Percentiles rank a stretch among this genome's conserved stretches.
Conservation (phyloP, 1,140 invertebrate genomes). For the Hypothenemus hampei region DNA sequence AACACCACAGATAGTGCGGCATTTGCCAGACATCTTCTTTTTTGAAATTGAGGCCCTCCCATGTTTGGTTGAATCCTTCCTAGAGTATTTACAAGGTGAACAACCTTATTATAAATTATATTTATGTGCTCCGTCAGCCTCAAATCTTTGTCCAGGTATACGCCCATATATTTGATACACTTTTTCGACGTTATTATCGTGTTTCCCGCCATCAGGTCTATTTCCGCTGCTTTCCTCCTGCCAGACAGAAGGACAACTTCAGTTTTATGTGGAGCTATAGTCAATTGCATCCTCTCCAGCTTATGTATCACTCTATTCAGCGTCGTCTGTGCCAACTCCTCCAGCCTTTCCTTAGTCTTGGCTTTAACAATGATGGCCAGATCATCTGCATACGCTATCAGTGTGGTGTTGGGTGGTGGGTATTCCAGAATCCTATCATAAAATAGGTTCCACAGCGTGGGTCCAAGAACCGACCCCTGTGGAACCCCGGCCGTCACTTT, state of each 20-base stretch:
- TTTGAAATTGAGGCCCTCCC: neutral
- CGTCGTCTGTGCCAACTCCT: neutral
- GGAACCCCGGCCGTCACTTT: conserved; percentile 10
- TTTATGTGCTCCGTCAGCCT: neutral
- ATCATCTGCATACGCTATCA: conserved; percentile 23
- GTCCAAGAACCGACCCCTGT: conserved; percentile 21
- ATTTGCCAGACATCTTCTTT: neutral
- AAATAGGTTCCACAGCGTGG: conserved; percentile 22
- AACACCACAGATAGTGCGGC: neutral
- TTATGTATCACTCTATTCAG: neutral
- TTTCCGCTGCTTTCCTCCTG: neutral
- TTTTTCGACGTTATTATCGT: neutral
- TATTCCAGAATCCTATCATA: conserved; percentile 12
- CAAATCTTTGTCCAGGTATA: neutral
- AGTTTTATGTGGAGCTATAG: conserved; percentile 1
- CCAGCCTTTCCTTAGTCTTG: neutral
- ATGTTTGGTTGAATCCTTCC: neutral
- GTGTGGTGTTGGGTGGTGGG: neutral
- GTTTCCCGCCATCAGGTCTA: neutral
- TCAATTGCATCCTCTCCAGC: neutral
- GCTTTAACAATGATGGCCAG: conserved; percentile 8
- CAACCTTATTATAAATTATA: neutral
- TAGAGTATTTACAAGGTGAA: neutral
- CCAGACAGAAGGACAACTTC: conserved; percentile 4
- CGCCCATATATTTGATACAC: neutral